Evolutionary conservation across 2,888 invertebrate genomes (phyloP).

Genomic region (Meloe dianella): DNA sequence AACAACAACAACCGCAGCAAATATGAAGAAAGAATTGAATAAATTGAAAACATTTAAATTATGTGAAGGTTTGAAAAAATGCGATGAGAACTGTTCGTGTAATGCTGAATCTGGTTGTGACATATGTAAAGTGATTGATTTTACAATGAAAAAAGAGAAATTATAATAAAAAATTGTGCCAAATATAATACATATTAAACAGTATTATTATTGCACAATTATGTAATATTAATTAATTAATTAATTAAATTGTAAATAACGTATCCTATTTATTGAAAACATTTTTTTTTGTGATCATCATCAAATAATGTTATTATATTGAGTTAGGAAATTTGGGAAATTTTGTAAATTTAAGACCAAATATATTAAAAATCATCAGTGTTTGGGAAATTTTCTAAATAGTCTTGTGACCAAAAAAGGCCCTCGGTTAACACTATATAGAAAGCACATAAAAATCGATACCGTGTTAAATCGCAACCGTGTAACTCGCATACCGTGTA

Average conservation of each 20-base stretch:
- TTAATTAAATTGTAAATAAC: not conserved
- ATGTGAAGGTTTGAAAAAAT: conserved; percentile 57
- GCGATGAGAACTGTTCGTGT: conserved; percentile 57
- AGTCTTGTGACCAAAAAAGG: no score
- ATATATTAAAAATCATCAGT: conserved; percentile 2
- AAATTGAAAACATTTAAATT: conserved; percentile 56
- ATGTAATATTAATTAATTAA: not conserved
- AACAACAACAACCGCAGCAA: conserved; percentile 38
- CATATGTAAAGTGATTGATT: conserved; percentile 58
- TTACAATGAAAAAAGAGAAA: conserved; percentile 57
- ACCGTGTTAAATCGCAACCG: no score
- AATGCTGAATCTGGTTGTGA: conserved; percentile 58
- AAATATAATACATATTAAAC: not conserved
- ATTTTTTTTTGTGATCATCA: not conserved
- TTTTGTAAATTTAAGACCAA: conserved; percentile 5
- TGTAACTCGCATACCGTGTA: no score
- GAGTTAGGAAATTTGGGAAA: not conserved
- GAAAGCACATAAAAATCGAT: no score
- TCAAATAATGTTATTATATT: not conserved
- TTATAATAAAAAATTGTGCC: conserved; percentile 43
- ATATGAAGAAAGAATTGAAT: conserved; percentile 53
- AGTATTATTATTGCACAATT: not conserved
- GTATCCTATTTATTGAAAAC: no score
- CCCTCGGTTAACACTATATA: no score
- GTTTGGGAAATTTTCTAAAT: not conserved